Base-by-base conservation (phyloP, 2,888 invertebrate genomes). In the Hartigia nigra region DNA sequence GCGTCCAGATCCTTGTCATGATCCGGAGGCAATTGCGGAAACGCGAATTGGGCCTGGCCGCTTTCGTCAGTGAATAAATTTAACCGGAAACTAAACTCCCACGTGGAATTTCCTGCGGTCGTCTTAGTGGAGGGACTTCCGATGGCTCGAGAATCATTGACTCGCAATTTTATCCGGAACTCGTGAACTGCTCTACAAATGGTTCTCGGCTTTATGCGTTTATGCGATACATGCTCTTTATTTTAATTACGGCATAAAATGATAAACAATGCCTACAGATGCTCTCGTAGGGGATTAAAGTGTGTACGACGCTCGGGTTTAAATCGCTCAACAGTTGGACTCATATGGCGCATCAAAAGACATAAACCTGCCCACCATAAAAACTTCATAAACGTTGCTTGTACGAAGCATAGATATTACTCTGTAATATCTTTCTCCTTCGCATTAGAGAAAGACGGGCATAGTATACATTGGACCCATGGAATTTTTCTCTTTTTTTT, bases 241-340 rank as follows among this genome's bases (percentile, higher is more conserved):
- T 84, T 89, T 88, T 88, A 87, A 88, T 88, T 87, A 87, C 84
- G 84, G 84, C 86, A 85, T 88, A 86, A 87, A 88, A 88, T 82
- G 83, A 87, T 88, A 86, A 88, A 88, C 86, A 88, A 87, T 87
- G 85, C 82, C 81, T 83, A 82, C 86, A 85, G 84, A 84, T 84
- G 84, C 83, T 84, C 80, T 76, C 77, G 82, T 55, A 70, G 81
- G 80, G 81, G 81, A 80, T 84, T 85, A 84, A 80, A 78, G 78
- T 80, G 78, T 76, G 78, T 78, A 78, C 72, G 34, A 74, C 34
- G 34, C 39, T 74, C 74, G 80, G 81, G 81, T 84, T 85, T 84
- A 86, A 86, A 88, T 87, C 85, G 85, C 81, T 85, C 87, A 83
- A 85, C 88, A 87, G 86, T 88, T 87, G 86, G 85, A 87, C 87